phyloP scores from a whole-genome alignment of 37 sponge, comb jelly and placozoan species.

The Agelas oroides region DNA sequence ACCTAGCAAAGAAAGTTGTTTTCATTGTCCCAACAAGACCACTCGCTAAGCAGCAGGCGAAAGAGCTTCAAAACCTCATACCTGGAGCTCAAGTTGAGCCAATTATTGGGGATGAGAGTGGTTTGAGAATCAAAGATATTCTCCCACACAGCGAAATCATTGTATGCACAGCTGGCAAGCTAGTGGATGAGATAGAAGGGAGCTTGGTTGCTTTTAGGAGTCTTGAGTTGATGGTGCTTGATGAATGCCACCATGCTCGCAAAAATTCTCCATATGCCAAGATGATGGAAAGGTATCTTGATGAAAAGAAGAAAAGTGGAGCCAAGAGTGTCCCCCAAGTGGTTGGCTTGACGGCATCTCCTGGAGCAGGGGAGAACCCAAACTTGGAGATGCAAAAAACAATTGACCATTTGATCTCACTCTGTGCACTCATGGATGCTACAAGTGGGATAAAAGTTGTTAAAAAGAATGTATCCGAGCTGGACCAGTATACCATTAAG shows the following conservation, averaged over 20 bases:
- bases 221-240: slow-evolving; percentile 70
- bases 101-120: slow-evolving; percentile 27
- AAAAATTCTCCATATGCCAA: slow-evolving; percentile 53
- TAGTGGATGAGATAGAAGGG: slow-evolving; percentile 21
- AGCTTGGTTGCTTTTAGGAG: slow-evolving; percentile 9
- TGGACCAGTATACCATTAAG: not conserved
- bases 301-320: slow-evolving; percentile 32
- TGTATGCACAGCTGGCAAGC: slow-evolving; percentile 67
- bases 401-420: slow-evolving; percentile 46
- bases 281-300: slow-evolving; percentile 50
- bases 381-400: slow-evolving; percentile 6
- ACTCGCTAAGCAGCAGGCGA: slow-evolving; percentile 60
- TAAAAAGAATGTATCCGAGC: slow-evolving; percentile 24
- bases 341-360: slow-evolving; percentile 69
- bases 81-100: not conserved
- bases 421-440: slow-evolving; percentile 75
- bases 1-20: slow-evolving; percentile 4
- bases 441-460: slow-evolving; percentile 46
- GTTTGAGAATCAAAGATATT: not conserved
- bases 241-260: slow-evolving; percentile 87
- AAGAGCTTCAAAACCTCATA: slow-evolving; percentile 18
- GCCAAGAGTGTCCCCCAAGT: slow-evolving; percentile 43
- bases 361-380: slow-evolving; percentile 52
- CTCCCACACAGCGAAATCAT: slow-evolving; percentile 16
- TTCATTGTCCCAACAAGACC: slow-evolving; percentile 57